phyloP scores from a whole-genome alignment of 2,888 invertebrate genomes.

The Baronia brevicornis region DNA sequence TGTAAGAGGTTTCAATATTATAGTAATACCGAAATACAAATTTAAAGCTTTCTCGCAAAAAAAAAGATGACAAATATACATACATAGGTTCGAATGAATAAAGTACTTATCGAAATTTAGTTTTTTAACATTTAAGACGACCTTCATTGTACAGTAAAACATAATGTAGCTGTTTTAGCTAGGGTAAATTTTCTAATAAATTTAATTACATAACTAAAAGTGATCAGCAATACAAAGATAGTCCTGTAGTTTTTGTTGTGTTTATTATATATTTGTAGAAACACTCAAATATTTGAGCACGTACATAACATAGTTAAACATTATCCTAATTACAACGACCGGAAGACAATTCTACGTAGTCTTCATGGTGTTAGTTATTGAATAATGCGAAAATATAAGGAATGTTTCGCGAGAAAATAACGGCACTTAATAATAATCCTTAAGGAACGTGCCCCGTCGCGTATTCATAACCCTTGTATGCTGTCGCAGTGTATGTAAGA shows the following conservation, averaged over 20 bases:
- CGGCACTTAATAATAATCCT: conserved; percentile 52
- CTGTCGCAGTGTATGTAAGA: conserved; percentile 46
- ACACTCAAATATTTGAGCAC: conserved; percentile 58
- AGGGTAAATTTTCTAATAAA: conserved; percentile 72
- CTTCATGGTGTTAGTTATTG: conserved; percentile 9
- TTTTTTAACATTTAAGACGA: conserved; percentile 53
- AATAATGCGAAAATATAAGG: conserved; percentile 19
- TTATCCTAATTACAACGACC: conserved; percentile 40
- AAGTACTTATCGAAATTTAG: conserved; percentile 28
- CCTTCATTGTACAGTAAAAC: conserved; percentile 70
- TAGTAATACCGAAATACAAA: conserved; percentile 42
- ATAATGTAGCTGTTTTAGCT: conserved; percentile 71
- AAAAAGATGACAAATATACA: conserved; percentile 27
- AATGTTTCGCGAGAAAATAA: conserved; percentile 34
- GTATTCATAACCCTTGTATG: conserved; percentile 31
- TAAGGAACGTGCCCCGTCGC: conserved; percentile 26
- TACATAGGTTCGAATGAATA: conserved; percentile 41
- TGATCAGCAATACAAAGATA: conserved; percentile 56
- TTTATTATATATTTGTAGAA: conserved; percentile 45
- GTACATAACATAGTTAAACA: conserved; percentile 46
- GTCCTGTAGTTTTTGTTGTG: conserved; percentile 47
- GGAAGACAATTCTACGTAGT: conserved; percentile 17
- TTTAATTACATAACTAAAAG: conserved; percentile 42
- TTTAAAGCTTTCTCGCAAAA: conserved; percentile 50
- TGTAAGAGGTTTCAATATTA: conserved; percentile 58